Percentiles rank a stretch among this genome's conserved stretches.
Conservation (phyloP, 2,113 vertebrate species). For the Megaceryle maxima region DNA sequence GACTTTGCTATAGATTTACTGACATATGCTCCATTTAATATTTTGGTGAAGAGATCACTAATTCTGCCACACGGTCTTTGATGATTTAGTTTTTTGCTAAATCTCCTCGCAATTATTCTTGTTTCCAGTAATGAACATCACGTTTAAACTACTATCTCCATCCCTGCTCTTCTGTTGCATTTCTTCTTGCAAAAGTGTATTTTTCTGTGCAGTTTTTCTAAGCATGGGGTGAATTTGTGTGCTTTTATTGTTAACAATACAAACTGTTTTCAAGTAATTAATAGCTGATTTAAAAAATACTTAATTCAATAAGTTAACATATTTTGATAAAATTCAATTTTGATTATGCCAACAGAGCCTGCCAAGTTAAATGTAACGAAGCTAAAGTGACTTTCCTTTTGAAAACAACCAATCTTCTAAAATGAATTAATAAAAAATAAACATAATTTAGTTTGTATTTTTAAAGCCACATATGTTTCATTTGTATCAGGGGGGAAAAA, state of each 20-base stretch:
- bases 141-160: constrained; percentile 28
- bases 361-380: constrained; percentile 21
- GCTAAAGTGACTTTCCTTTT: not conserved
- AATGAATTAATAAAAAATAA: not conserved
- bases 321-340: constrained; percentile 54
- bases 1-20: constrained; percentile 47
- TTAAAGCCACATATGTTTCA: not conserved
- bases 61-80: constrained; percentile 48
- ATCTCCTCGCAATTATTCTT: constrained; percentile 47
- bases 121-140: constrained; percentile 5
- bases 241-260: constrained; percentile 38
- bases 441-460: not conserved
- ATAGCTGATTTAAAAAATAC: constrained; percentile 28
- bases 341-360: constrained; percentile 40
- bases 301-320: constrained; percentile 48
- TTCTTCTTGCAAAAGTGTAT: constrained; percentile 50
- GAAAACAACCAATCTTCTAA: not conserved
- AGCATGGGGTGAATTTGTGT: constrained; percentile 60
- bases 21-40: constrained; percentile 11
- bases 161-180: constrained; percentile 41
- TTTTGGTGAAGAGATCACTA: constrained; percentile 36
- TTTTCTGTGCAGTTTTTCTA: constrained; percentile 55
- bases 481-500: not conserved
- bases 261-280: constrained; percentile 37
- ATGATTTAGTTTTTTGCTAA: constrained; percentile 55